Conservation (phyloP, 2,888 invertebrate species). For the Drosophila birchii region DNA sequence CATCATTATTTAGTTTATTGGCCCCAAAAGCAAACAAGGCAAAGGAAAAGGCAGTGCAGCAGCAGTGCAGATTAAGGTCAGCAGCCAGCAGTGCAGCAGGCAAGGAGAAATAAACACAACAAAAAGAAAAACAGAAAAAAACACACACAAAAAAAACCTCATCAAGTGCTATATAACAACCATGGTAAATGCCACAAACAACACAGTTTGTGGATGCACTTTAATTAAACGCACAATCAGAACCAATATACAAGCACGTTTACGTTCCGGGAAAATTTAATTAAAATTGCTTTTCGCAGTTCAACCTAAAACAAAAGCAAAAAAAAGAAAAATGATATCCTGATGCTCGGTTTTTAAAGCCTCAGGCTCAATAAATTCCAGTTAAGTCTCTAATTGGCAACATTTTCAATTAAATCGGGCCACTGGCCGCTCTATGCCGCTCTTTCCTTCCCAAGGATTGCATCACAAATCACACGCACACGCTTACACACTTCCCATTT, state of each 20-base stretch:
- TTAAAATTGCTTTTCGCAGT: conserved; percentile 40
- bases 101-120: not conserved
- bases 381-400: conserved; percentile 30
- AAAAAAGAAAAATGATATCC: conserved; percentile 10
- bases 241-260: conserved; percentile 9
- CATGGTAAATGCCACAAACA: conserved; percentile 10
- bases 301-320: conserved; percentile 7
- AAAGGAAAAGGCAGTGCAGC: conserved; percentile 17
- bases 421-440: not conserved
- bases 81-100: conserved; percentile 12
- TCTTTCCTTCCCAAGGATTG: conserved; percentile 10
- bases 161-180: conserved; percentile 6
- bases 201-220: conserved; percentile 24
- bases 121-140: not conserved
- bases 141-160: not conserved
- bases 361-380: conserved; percentile 36
- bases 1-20: conserved; percentile 51
- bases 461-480: conserved; percentile 14
- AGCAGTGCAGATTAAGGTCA: conserved; percentile 37
- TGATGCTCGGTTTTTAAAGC: conserved; percentile 7
- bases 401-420: conserved; percentile 16
- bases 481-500: conserved; percentile 1
- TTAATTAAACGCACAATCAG: conserved; percentile 46
- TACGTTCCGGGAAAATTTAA: conserved; percentile 24
- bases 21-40: conserved; percentile 23